phyloP scores from a whole-genome alignment of 2,888 invertebrate species.

The Pachymerium ferrugineum region DNA sequence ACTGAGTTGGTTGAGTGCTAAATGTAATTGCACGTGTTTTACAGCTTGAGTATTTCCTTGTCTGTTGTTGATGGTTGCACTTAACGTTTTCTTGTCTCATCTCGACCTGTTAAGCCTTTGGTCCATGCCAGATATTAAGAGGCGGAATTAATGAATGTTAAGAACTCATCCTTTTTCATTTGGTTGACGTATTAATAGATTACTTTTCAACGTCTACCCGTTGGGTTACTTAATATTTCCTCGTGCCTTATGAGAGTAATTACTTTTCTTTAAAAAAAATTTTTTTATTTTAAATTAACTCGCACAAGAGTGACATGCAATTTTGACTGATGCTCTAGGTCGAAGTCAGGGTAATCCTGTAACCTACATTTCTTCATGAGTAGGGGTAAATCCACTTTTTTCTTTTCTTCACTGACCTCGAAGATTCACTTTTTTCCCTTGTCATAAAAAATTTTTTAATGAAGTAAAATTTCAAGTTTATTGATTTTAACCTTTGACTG shows the following conservation, averaged over 20 bases:
- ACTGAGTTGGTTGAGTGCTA: background rate
- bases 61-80: background rate
- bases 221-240: background rate
- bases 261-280: background rate
- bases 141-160: background rate
- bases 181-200: background rate
- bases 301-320: too few relatives aligned
- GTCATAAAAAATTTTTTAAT: too few relatives aligned
- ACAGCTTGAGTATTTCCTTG: background rate
- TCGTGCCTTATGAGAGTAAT: background rate
- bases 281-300: background rate
- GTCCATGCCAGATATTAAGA: background rate
- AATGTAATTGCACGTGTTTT: background rate
- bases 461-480: too few relatives aligned
- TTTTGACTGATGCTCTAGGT: too few relatives aligned
- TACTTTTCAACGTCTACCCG: background rate
- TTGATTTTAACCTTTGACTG: too few relatives aligned
- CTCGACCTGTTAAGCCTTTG: background rate
- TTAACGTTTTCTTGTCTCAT: background rate
- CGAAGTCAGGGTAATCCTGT: too few relatives aligned
- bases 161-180: background rate
- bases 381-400: too few relatives aligned
- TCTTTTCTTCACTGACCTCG: too few relatives aligned
- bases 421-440: background rate
- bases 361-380: too few relatives aligned